These are phyloP conservation scores for Isurus oxyrinchus DNA, from an alignment of 2,113 vertebrate genomes.

Conservation along the genomic window DNA sequence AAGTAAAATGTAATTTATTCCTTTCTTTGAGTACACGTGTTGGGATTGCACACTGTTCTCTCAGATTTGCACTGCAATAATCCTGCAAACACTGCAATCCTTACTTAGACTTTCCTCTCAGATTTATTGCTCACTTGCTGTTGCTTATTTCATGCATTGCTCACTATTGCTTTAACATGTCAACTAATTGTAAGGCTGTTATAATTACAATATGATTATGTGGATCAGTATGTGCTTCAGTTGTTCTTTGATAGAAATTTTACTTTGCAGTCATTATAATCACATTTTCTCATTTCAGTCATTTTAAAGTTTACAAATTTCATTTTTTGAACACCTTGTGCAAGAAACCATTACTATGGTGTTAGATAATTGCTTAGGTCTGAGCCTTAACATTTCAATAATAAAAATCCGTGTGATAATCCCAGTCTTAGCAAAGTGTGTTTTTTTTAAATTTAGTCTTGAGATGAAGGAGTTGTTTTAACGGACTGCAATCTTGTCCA, in stretches of 20 bases:
- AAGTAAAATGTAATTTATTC: background rate
- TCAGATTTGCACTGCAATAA: background rate
- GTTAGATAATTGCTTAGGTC: background rate
- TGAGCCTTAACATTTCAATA: background rate
- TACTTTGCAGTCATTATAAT: background rate
- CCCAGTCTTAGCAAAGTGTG: background rate
- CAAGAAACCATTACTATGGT: background rate
- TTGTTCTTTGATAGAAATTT: background rate
- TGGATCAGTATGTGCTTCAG: background rate
- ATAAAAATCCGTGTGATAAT: background rate
- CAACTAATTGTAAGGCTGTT: background rate
- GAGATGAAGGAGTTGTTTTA: background rate
- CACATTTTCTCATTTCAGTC: background rate
- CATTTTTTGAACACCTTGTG: background rate
- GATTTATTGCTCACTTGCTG: background rate
- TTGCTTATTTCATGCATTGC: background rate
- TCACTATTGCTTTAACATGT: background rate
- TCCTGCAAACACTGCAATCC: background rate
- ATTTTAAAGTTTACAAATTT: background rate
- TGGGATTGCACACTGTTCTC: background rate
- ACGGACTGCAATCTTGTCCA: background rate
- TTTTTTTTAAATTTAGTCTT: background rate
- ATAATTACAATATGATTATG: background rate
- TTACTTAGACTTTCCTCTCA: background rate
- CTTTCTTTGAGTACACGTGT: background rate